Base-by-base conservation (phyloP, 2,113 vertebrate species). In the Spea bombifrons region DNA sequence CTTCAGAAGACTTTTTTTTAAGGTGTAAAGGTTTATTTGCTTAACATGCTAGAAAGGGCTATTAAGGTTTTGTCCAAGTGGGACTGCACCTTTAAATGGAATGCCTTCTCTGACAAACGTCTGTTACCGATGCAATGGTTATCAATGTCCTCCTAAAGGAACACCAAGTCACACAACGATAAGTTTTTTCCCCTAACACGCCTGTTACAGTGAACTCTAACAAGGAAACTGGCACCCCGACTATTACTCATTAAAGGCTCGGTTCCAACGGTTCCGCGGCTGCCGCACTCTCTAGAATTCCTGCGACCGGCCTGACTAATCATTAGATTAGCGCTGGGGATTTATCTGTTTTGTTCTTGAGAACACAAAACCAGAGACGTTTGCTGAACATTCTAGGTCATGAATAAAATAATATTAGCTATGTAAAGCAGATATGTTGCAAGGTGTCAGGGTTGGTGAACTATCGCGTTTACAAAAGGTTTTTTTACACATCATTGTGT, bases 191-290 rank as follows among this genome's bases (percentile, higher is more conserved):
- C 30, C 50, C 50, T 53, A 7, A 7, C 10, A 9, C 61, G 16
- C 5, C 8, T 64, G n/a, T 64, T 30, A 64, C n/a, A 13, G 61
- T 16, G 5, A 30, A 64, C 61, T 17, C 61, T 30, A 64, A 70
- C 47, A 43, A 64, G 76, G 76, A 71, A 78, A 16, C 61, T 78
- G 67, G 76, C 67, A 78, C 16, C 17, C 15, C 43, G 0, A 50
- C 5, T 63, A 50, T 63, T 13, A 43, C 16, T 71, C 47, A 70
- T n/a, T 49, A 5, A 46, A 6, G 48, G 63, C 17, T 66, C 55
- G 57, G 66, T 75, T 67, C 64, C 74, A 75, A 67, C 15, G 7
- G 8, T 67, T 53, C 50, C 55, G 13, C 52, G 50, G 74, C 50
- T 55, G 49, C 67, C 50, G 45, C 49, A 75, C 74, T 50, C 52